A percentile compares a stretch with the other conserved stretches of the same genome.
Evolutionary conservation across 2,888 invertebrate genomes (phyloP).

Genomic region (Archips crataeganus): DNA sequence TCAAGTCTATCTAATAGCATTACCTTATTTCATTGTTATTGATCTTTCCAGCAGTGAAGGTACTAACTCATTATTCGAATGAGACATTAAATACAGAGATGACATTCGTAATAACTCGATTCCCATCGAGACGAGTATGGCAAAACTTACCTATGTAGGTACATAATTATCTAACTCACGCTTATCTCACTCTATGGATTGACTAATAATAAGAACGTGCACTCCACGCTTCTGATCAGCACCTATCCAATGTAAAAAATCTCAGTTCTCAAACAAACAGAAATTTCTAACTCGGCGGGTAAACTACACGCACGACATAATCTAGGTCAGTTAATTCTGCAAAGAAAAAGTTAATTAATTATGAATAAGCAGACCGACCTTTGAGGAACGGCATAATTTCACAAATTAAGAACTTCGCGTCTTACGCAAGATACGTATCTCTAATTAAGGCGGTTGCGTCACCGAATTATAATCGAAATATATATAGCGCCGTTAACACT

Average conservation of each 20-base stretch:
- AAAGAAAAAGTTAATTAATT: constrained; percentile 36
- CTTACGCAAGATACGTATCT: constrained; percentile 21
- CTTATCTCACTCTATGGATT: too few relatives aligned
- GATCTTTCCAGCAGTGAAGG: too few relatives aligned
- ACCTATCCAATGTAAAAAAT: neutral
- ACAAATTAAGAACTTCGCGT: constrained; percentile 19
- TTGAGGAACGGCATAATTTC: constrained; percentile 27
- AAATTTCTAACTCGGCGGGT: neutral
- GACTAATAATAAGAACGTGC: too few relatives aligned
- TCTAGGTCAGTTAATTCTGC: constrained; percentile 17
- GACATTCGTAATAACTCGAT: too few relatives aligned
- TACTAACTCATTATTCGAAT: neutral
- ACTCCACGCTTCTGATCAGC: neutral
- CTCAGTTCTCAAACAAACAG: neutral
- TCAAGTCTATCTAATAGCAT: too few relatives aligned
- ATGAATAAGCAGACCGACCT: constrained; percentile 35
- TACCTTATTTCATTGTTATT: too few relatives aligned
- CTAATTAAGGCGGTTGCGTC: constrained; percentile 30
- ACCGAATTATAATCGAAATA: constrained; percentile 30
- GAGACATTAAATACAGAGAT: neutral
- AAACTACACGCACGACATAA: constrained; percentile 26
- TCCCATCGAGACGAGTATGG: too few relatives aligned
- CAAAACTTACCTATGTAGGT: too few relatives aligned
- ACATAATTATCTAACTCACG: too few relatives aligned
- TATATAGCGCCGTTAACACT: constrained; percentile 29